Evolutionary conservation across 2,797 vertebrate species (phyloP), one percentile per base, ranked within the genome.

Genomic region (Serranus cabrilla): DNA sequence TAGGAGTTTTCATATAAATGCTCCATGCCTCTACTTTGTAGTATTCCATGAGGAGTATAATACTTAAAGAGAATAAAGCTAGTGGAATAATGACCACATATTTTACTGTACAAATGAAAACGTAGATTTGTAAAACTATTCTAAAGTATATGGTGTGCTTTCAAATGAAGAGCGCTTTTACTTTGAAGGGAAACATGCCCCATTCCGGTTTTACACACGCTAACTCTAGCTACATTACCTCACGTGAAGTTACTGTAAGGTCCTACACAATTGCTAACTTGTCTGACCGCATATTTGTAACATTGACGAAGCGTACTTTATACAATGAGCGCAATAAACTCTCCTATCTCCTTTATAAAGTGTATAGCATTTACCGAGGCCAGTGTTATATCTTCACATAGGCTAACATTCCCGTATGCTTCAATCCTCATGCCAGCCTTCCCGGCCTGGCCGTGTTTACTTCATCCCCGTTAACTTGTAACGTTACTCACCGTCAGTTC

Each of bases 401-500:
- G 68, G 65, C 54, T 58, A 37, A 23, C 18, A 69, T 39, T 49
- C 51, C 34, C 13, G 18, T 59, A 54, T 67, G 71, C 51, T 52
- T 52, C 21, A 27, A 54, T 63, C 12, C 16, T 1, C 12, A 17
- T 13, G n/a, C 51, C 70, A 78, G 64, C 68, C 49, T 68, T 51
- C 83, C 90, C 80, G 89, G 81, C 80, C 89, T 62, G 58, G 43
- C 79, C 81, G 68, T 90, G 88, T 92, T 93, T 91, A 91, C 92
- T 78, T 83, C 74, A 74, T 74, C 76, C 63, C 78, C 77, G 71
- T 42, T 81, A 89, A 93, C 89, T 91, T 91, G 60, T 69, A 23
- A 7, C 46, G 20, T 39, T 64, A 93, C 94, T 94, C 88, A 96
- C 95, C 95, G 93, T 94, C 72, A 93, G 50, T 76, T 94, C 93